Conservation (phyloP, 2,888 invertebrate genomes). For the Nemotelus pantherinus region DNA sequence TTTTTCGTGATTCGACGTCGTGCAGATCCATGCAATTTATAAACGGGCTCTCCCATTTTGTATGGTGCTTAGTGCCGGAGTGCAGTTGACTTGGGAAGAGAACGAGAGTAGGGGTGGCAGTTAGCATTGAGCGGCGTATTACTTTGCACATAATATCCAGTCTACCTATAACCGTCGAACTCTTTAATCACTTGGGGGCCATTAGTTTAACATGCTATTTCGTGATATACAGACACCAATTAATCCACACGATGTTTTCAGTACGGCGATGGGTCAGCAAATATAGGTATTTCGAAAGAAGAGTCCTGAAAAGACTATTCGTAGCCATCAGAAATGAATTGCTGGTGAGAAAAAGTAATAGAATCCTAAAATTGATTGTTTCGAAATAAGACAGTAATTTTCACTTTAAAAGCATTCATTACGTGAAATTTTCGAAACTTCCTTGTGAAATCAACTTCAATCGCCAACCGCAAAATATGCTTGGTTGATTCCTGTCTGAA, state of each 20-base stretch:
- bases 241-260: conserved; percentile 40
- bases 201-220: conserved; percentile 49
- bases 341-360: no score
- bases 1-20: background rate
- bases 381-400: no score
- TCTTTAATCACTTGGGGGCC: conserved; percentile 45
- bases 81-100: no score
- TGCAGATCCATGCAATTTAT: conserved; percentile 20
- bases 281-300: no score
- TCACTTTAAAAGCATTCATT: no score
- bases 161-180: conserved; percentile 13
- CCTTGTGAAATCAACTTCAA: no score
- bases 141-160: conserved; percentile 15
- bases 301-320: no score
- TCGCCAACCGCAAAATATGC: no score
- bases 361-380: no score
- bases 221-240: conserved; percentile 45
- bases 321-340: no score
- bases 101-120: background rate
- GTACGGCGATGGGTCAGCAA: background rate
- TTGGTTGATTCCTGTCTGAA: no score
- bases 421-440: no score
- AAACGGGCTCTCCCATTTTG: conserved; percentile 16
- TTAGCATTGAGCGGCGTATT: conserved; percentile 12
- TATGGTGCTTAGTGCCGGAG: background rate